Evolutionary conservation across 1,140 invertebrate genomes (phyloP).

Genomic region (Calycopis cecrops): DNA sequence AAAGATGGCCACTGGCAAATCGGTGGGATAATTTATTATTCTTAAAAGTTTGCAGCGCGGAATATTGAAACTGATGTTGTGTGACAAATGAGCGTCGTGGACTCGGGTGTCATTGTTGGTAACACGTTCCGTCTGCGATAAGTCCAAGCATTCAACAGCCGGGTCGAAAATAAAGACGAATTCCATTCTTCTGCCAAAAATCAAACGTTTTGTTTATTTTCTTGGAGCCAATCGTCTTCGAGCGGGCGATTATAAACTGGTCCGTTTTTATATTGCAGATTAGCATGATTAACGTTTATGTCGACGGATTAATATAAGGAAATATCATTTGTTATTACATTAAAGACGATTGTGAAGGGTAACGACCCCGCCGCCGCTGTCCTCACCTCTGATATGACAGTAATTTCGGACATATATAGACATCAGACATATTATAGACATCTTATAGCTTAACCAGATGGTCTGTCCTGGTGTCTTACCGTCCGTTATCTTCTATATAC

Average conservation of each 20-base stretch:
- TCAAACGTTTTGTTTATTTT: conserved; percentile 52
- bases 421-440: too few species aligned
- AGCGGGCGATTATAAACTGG: conserved; percentile 16
- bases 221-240: conserved; percentile 31
- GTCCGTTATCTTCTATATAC: too few species aligned
- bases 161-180: conserved; percentile 55
- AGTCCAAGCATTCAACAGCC: conserved; percentile 28
- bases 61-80: background rate
- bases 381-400: too few species aligned
- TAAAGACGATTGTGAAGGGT: too few species aligned
- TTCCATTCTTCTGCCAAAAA: conserved; percentile 58
- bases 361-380: too few species aligned
- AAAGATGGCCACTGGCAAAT: too few species aligned
- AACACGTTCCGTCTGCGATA: conserved; percentile 24
- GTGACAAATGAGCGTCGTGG: conserved; percentile 30
- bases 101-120: conserved; percentile 30
- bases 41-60: too few species aligned
- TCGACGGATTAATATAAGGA: background rate
- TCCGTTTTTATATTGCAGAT: conserved; percentile 15
- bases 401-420: too few species aligned
- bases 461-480: too few species aligned
- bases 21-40: too few species aligned
- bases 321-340: too few species aligned
- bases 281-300: conserved; percentile 3
- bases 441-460: too few species aligned